These are phyloP conservation scores for Encarsia formosa DNA, from an alignment of 2,888 invertebrate species.

Conservation along the genomic window DNA sequence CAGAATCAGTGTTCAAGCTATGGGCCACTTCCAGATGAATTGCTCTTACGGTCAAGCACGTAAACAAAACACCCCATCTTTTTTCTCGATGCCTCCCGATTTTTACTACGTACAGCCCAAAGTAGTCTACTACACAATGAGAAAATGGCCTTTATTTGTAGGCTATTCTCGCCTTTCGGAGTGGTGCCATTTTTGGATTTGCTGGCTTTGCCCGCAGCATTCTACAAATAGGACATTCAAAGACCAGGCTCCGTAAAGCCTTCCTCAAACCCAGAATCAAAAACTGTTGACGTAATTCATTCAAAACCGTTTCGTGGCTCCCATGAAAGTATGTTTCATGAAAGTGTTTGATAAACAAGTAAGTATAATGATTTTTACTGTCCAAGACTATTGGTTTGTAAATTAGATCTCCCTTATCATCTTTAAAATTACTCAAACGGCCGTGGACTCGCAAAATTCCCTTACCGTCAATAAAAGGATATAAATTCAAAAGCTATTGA, in stretches of 20 bases:
- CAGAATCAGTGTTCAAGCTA: neutral
- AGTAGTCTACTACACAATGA: slow-evolving; percentile 7
- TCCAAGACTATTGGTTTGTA: neutral
- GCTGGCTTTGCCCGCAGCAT: neutral
- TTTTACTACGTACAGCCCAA: neutral
- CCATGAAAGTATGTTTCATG: slow-evolving; percentile 5
- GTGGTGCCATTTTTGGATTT: neutral
- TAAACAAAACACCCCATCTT: too few relatives aligned
- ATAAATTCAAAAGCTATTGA: neutral
- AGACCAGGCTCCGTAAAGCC: neutral
- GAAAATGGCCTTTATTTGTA: slow-evolving; percentile 2
- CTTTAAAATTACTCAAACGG: neutral
- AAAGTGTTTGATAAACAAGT: neutral
- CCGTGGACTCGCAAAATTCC: neutral
- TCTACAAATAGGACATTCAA: neutral
- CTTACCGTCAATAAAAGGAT: neutral
- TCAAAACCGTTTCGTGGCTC: neutral
- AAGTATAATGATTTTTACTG: neutral
- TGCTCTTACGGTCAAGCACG: too few relatives aligned
- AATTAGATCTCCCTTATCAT: too few relatives aligned
- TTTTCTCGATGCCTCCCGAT: neutral
- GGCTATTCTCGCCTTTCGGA: neutral
- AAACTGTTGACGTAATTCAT: neutral
- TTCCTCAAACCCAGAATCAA: neutral
- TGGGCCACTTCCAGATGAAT: slow-evolving; percentile 1